Evolutionary conservation across 2,888 invertebrate species (phyloP).

Genomic region (Eupithecia pulchellata): DNA sequence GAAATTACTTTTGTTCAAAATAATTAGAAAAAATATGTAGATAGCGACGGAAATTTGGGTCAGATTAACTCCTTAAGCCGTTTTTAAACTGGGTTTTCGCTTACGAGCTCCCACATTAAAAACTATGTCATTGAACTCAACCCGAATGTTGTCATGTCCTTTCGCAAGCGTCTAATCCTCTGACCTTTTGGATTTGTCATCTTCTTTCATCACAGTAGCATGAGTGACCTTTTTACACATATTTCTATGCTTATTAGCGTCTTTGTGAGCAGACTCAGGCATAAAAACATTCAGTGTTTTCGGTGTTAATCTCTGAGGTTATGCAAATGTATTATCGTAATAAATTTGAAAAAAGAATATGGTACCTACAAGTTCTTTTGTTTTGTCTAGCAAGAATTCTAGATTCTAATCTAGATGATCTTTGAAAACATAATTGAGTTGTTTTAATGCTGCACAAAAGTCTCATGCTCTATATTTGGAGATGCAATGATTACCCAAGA

Average conservation of each 20-base stretch:
- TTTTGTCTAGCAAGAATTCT: not conserved
- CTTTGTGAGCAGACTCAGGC: slow-evolving; percentile 1
- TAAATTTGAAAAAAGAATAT: not conserved
- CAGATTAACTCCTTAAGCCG: too few species aligned
- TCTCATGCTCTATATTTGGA: slow-evolving; percentile 8
- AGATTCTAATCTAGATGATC: not conserved
- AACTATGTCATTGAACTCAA: slow-evolving; percentile 20
- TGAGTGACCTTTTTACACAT: slow-evolving; percentile 22
- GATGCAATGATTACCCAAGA: not conserved
- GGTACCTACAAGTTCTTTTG: not conserved
- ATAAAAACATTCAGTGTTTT: not conserved
- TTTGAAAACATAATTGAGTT: not conserved
- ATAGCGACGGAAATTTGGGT: too few species aligned
- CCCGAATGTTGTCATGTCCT: slow-evolving; percentile 14
- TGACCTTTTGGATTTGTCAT: slow-evolving; percentile 27
- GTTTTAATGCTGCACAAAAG: not conserved
- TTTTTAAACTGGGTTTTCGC: not conserved
- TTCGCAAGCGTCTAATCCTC: slow-evolving; percentile 21
- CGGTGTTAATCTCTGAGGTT: not conserved
- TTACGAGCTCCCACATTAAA: not conserved
- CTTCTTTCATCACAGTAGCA: slow-evolving; percentile 10
- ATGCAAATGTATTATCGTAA: not conserved
- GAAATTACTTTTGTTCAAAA: too few species aligned
- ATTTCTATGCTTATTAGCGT: slow-evolving; percentile 15
- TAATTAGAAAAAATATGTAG: too few species aligned